Evolutionary conservation across 2,888 invertebrate species (phyloP).

Genomic region (Meta bourneti): DNA sequence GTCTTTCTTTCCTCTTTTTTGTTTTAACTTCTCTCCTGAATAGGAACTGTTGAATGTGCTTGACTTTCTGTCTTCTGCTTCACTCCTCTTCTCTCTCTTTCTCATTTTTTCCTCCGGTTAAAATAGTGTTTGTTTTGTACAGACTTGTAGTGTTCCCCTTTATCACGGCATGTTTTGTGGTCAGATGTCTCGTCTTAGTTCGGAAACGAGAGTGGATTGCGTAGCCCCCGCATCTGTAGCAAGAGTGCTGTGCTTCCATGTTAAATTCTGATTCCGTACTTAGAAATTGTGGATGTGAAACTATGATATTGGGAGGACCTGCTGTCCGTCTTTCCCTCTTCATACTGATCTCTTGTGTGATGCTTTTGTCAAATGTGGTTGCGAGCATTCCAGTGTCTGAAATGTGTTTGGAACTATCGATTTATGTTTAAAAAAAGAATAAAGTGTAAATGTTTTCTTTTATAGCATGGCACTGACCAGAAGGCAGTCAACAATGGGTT

Average conservation of each 20-base stretch:
- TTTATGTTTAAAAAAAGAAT: too few relatives aligned
- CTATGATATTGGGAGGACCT: not conserved
- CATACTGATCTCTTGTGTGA: too few relatives aligned
- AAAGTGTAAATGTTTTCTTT: too few relatives aligned
- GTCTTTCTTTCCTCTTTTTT: constrained; percentile 47
- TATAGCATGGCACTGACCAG: too few relatives aligned
- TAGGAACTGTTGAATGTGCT: constrained; percentile 57
- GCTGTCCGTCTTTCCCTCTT: not conserved
- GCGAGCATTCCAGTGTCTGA: too few relatives aligned
- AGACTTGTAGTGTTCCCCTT: constrained; percentile 1
- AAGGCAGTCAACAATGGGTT: too few relatives aligned
- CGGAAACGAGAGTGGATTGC: not conserved
- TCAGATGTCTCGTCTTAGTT: constrained; percentile 8
- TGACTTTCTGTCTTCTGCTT: constrained; percentile 36
- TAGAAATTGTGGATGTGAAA: not conserved
- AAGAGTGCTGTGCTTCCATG: constrained; percentile 11
- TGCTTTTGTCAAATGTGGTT: too few relatives aligned
- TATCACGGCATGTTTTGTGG: constrained; percentile 39
- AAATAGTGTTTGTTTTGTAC: constrained; percentile 13
- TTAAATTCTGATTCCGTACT: not conserved
- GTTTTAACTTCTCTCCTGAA: not conserved
- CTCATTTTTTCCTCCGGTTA: constrained; percentile 23
- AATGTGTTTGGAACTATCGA: too few relatives aligned
- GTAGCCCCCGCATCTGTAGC: constrained; percentile 9
- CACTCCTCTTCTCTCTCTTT: constrained; percentile 29